These are phyloP conservation scores for Pseudomyrmex flavicornis DNA, from an alignment of 1,140 invertebrate species.

Conservation along the genomic window DNA sequence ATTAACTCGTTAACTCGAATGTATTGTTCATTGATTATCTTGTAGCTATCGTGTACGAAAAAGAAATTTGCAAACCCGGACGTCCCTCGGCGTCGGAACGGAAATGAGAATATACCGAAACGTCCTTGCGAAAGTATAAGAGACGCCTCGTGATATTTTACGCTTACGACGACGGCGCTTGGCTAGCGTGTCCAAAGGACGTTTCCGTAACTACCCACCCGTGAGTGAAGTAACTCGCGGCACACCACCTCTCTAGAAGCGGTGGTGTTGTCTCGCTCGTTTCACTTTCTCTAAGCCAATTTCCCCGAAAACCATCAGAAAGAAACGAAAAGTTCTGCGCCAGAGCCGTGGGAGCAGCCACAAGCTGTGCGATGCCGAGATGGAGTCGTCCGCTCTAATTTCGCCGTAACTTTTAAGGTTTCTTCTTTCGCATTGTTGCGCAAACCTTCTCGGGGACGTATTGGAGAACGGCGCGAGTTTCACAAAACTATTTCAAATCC, in stretches of 20 bases:
- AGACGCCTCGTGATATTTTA: conserved; percentile 46
- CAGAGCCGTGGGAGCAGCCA: conserved; percentile 44
- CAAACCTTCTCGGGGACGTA: conserved; percentile 58
- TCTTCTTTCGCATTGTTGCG: conserved; percentile 59
- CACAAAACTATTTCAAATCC: neutral
- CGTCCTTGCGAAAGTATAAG: conserved; percentile 45
- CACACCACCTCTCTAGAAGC: neutral
- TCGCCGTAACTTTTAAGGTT: conserved; percentile 68
- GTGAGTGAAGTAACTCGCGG: conserved; percentile 6
- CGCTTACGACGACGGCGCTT: conserved; percentile 42
- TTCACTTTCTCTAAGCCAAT: conserved; percentile 68
- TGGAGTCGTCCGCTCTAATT: conserved; percentile 63
- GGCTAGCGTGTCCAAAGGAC: conserved; percentile 34
- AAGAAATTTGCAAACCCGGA: neutral
- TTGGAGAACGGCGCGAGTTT: conserved; percentile 36
- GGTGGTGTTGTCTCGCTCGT: conserved; percentile 47
- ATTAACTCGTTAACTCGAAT: neutral
- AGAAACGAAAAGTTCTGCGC: conserved; percentile 62
- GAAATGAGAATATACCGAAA: conserved; percentile 55
- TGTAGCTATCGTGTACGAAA: conserved; percentile 8
- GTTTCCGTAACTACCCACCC: conserved; percentile 43
- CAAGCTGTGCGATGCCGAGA: conserved; percentile 51
- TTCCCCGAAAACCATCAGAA: conserved; percentile 62
- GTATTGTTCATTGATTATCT: conserved; percentile 22
- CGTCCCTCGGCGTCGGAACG: neutral